Base-by-base conservation (phyloP, 1,140 invertebrate genomes). In the Cydia fagiglandana region DNA sequence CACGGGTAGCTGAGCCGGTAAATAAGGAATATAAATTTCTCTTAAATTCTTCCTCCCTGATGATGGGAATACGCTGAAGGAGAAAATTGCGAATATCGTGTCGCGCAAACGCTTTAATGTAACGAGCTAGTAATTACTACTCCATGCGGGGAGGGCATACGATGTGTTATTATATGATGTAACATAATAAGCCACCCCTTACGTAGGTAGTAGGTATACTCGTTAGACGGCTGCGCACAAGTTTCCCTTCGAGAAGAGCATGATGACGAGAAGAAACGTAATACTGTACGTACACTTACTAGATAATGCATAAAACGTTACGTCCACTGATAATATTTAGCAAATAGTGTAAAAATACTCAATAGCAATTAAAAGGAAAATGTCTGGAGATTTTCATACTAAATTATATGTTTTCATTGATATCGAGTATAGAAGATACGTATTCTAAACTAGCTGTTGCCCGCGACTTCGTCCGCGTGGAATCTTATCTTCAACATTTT, bases 11-110 rank as follows among this genome's bases (percentile, higher is more conserved):
- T 83, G 76, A 79, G 64, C 77, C 80, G 79, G 78, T 79, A 83
- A 83, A 83, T 83, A 79, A 78, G 77, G 80, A 79, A 83, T 83
- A 80, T 82, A 83, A 81, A 81, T 83, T 81, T 79, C 78, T 78
- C 78, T 81, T 83, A 80, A 83, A 83, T 80, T 81, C 80, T 83
- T 81, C 78, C 75, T 53, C 70, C 75, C 76, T 75, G 79, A 82
- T 79, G 78, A 79, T 75, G 77, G 50, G 68, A 73, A 80, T 75
- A 78, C 53, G 56, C 53, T 76, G 61, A 74, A 76, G 76, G 75
- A 64, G 78, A 76, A 82, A 80, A 80, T 84, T 80, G 73, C 66
- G 64, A 74, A 83, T 79, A 73, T 64, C 74, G 74, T 47, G 38
- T 61, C 70, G 53, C 17, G 34, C 47, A 64, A 45, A 61, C 74